A percentile compares a stretch with the other conserved stretches of the same genome.
phyloP scores from a whole-genome alignment of 2,797 vertebrate genomes.

The Taenioides sp. region DNA sequence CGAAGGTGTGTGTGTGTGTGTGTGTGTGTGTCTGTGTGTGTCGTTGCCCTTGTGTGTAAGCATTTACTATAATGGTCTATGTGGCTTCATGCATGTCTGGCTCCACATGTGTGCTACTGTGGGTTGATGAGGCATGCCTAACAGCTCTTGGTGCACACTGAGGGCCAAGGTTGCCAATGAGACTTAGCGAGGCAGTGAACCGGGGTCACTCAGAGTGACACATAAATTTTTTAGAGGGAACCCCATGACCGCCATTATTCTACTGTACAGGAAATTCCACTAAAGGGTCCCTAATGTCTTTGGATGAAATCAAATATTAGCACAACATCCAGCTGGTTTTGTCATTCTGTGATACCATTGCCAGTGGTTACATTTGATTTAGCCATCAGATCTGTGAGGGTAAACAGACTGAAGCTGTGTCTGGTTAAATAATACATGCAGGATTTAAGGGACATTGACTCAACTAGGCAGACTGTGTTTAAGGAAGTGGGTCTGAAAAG shows the following conservation, averaged over 20 bases:
- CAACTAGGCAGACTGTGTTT: conserved; percentile 55
- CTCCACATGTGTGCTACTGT: conserved; percentile 16
- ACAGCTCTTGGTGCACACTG: conserved; percentile 54
- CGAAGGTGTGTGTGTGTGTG: neutral
- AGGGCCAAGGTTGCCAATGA: conserved; percentile 51
- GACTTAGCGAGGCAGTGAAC: conserved; percentile 58
- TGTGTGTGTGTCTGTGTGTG: neutral
- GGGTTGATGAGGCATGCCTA: conserved; percentile 64
- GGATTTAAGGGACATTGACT: conserved; percentile 24
- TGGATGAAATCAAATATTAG: conserved; percentile 1
- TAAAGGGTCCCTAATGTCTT: neutral
- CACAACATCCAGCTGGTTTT: neutral
- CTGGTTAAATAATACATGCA: conserved; percentile 53
- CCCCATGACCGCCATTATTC: conserved; percentile 27
- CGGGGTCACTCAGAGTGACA: conserved; percentile 70
- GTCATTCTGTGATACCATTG: neutral
- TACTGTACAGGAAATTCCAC: conserved; percentile 15
- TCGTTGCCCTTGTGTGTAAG: neutral
- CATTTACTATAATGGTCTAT: conserved; percentile 8
- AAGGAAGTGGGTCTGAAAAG: conserved; percentile 26
- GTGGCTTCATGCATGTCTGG: conserved; percentile 21
- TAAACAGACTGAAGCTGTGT: neutral
- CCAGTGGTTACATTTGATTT: neutral
- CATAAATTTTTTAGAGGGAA: conserved; percentile 67
- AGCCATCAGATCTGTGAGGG: neutral